Evolutionary conservation across 2,797 vertebrate species (phyloP), one percentile per base, ranked within the genome.

Genomic region (Pseudotriccus pelzelni): DNA sequence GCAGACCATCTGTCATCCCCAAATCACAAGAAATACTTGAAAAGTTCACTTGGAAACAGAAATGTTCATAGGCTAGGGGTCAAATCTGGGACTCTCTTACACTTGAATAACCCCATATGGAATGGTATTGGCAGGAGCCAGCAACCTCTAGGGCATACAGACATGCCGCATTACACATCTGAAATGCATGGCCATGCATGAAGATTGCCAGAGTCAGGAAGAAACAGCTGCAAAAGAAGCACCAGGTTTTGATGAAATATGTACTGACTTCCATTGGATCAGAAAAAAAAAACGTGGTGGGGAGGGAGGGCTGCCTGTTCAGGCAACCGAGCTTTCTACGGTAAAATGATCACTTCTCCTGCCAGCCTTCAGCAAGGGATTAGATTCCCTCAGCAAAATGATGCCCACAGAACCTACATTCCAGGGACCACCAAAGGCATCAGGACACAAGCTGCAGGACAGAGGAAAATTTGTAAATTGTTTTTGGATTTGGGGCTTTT

Each of bases 41-140:
- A 80, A 87, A 95, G 8, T 85, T 94, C 68, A 37, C 64, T 89
- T 84, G 44, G 72, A 80, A 89, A 68, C 37, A 87, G 49, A 80
- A 83, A 58, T 34, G 43, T 53, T 87, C 1, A 2, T 83, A 22
- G 41, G 60, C 15, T 91, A 63, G 32, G 32, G 49, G 41, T 83
- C 56, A 89, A 64, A 85, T 68, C 50, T 68, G 66, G n/a, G 79
- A 36, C 64, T 56, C 27, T 44, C 24, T 94, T 78, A 64, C 66
- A 58, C 69, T 75, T 72, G 76, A 93, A 36, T 80, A 86, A 81
- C 14, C 66, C 66, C 53, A 11, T 78, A 67, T 39, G 82, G 87
- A 83, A 81, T 64, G 52, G 34, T 46, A 53, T 56, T 92, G 91
- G 84, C 87, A 94, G 76, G 68, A 91, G 86, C 46, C 53, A 80